Evolutionary conservation across 2,113 vertebrate species (phyloP).

Genomic region (Riparia riparia): DNA sequence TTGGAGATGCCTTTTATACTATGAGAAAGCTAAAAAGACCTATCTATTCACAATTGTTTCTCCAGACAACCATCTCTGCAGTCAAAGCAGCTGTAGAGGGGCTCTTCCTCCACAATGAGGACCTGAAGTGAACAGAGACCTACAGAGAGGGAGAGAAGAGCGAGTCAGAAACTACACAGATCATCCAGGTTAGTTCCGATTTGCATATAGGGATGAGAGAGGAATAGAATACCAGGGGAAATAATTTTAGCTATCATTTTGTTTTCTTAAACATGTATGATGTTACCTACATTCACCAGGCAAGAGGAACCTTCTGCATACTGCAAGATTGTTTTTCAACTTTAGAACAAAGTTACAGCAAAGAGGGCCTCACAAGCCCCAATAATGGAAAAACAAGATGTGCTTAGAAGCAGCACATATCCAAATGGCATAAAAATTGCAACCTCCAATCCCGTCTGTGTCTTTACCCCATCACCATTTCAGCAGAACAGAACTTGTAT

Average conservation of each 20-base stretch:
- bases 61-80: neutral
- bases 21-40: neutral
- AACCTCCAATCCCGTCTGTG: neutral
- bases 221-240: neutral
- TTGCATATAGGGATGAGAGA: neutral
- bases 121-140: neutral
- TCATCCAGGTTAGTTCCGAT: slow-evolving; percentile 24
- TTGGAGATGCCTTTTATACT: neutral
- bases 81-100: neutral
- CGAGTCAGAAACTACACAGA: neutral
- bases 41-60: neutral
- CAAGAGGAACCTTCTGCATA: neutral
- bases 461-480: neutral
- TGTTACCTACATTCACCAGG: neutral
- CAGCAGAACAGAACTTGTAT: neutral
- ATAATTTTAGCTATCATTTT: neutral
- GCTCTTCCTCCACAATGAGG: neutral
- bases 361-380: neutral
- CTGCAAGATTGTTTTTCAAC: neutral
- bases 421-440: neutral
- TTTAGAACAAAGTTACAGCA: neutral
- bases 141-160: neutral
- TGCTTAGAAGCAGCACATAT: neutral
- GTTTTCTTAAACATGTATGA: neutral
- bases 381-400: neutral